Conservation (phyloP, 2,797 vertebrate genomes). For the Bucorvus abyssinicus region DNA sequence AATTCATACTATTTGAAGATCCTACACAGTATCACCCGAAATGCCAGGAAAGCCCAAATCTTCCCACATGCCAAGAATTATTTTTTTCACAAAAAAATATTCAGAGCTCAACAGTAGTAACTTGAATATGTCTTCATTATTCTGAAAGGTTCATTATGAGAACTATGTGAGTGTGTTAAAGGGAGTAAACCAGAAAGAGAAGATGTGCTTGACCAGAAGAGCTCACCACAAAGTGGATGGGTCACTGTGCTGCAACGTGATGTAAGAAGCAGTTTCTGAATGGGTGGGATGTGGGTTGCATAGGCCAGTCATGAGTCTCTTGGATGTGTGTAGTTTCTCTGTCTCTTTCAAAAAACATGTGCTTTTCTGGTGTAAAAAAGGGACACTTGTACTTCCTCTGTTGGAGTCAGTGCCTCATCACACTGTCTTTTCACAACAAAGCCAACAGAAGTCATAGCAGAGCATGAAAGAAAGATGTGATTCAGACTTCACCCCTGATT, state of each 20-base stretch:
- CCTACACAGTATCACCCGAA: neutral
- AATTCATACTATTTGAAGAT: slow-evolving; percentile 5
- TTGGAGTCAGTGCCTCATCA: neutral
- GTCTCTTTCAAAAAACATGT: neutral
- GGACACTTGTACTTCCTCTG: neutral
- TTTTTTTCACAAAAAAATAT: neutral
- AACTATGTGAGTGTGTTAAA: neutral
- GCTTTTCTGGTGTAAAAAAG: neutral
- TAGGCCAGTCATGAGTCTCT: neutral
- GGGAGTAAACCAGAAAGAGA: neutral
- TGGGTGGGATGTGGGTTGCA: neutral
- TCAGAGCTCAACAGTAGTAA: neutral
- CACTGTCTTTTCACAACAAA: neutral
- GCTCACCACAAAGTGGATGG: neutral
- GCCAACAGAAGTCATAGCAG: neutral
- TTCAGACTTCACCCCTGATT: slow-evolving; percentile 17
- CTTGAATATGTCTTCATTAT: neutral
- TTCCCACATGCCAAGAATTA: neutral
- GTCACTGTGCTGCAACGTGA: neutral
- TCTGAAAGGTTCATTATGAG: neutral
- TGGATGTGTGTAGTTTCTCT: neutral
- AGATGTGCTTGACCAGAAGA: neutral
- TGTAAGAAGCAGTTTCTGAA: neutral
- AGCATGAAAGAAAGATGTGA: neutral
- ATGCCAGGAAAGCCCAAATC: neutral